phyloP scores from a whole-genome alignment of 2,888 invertebrate genomes.

The Dryobota labecula region DNA sequence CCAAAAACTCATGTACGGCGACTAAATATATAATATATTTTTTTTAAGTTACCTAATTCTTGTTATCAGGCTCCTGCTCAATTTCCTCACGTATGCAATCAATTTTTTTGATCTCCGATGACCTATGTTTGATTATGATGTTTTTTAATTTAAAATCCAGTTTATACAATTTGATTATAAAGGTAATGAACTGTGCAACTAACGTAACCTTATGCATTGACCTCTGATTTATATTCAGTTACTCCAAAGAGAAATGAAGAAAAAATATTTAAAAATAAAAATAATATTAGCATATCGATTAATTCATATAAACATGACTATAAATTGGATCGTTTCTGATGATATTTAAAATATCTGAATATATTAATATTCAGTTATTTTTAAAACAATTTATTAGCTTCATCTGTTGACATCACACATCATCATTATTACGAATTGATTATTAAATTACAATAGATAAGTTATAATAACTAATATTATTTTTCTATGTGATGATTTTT shows the following conservation, averaged over 20 bases:
- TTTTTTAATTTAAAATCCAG: slow-evolving; percentile 19
- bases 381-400: slow-evolving; percentile 17
- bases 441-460: slow-evolving; percentile 19
- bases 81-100: not conserved
- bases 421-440: slow-evolving; percentile 16
- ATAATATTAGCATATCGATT: slow-evolving; percentile 45
- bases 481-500: slow-evolving; percentile 28
- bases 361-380: slow-evolving; percentile 4
- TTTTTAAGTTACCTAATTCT: not conserved
- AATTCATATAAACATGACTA: slow-evolving; percentile 28
- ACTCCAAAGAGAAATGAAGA: slow-evolving; percentile 13
- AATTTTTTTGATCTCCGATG: slow-evolving; percentile 31
- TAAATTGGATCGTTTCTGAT: slow-evolving; percentile 33
- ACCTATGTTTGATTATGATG: slow-evolving; percentile 12
- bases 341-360: slow-evolving; percentile 6
- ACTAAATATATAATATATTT: not conserved
- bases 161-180: slow-evolving; percentile 19
- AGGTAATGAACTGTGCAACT: slow-evolving; percentile 47
- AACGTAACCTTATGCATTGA: slow-evolving; percentile 35
- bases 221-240: slow-evolving; percentile 36
- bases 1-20: not conserved
- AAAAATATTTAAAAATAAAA: slow-evolving; percentile 27
- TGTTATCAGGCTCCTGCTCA: too few species aligned
- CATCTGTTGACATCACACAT: slow-evolving; percentile 27
- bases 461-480: not conserved